Conservation (phyloP, 2,888 invertebrate genomes). For the Lasioglossum malachurum region DNA sequence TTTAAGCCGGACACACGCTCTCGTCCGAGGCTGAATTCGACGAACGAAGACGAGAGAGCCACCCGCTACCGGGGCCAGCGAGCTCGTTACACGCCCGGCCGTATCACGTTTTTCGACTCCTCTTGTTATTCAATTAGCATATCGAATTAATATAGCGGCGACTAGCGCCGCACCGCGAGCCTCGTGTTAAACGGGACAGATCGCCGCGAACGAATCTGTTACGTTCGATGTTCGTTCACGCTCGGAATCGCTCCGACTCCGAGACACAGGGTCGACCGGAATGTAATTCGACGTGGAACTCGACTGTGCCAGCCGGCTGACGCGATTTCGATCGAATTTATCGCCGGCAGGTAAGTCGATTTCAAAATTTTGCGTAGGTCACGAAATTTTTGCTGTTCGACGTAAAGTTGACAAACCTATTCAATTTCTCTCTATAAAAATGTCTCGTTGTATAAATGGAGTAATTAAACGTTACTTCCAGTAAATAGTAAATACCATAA, state of each 20-base stretch:
- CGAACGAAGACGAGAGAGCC: constrained; percentile 26
- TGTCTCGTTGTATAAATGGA: too few species aligned
- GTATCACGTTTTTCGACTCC: background rate
- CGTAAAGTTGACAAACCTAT: too few species aligned
- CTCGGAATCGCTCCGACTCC: background rate
- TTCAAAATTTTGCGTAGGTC: too few species aligned
- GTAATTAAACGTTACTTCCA: too few species aligned
- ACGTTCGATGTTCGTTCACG: background rate
- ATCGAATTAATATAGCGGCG: constrained; percentile 1
- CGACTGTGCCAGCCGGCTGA: too few species aligned
- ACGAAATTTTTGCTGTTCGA: too few species aligned
- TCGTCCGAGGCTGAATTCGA: constrained; percentile 52
- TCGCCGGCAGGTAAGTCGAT: too few species aligned
- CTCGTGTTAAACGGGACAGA: background rate
- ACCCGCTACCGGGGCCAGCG: background rate
- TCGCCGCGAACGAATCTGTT: constrained; percentile 3
- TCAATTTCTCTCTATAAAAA: too few species aligned
- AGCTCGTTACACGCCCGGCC: constrained; percentile 52
- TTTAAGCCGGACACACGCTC: constrained; percentile 64
- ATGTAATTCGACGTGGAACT: background rate
- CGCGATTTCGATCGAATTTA: too few species aligned
- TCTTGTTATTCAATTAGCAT: background rate
- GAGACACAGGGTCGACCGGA: background rate
- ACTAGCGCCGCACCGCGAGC: background rate
- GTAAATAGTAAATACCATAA: too few species aligned